Conservation (phyloP, 2,888 invertebrate species). For the Cetonia aurata region DNA sequence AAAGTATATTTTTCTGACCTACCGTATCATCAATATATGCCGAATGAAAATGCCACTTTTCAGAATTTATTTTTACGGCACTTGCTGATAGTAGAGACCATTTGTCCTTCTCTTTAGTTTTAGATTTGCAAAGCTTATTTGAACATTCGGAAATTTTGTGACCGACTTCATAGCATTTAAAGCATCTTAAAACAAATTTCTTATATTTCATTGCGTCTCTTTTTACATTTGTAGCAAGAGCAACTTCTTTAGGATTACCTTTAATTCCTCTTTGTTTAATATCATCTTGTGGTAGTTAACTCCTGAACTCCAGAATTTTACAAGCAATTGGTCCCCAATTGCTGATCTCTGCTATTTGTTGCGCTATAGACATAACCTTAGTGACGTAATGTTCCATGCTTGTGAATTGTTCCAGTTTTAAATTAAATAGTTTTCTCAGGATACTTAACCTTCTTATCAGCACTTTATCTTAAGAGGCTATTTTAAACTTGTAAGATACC, state of each 20-base stretch:
- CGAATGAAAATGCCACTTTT: conserved; percentile 9
- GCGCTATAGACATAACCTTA: not conserved
- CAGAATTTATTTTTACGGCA: conserved; percentile 8
- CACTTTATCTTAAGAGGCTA: not conserved
- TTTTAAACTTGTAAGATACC: too few species aligned
- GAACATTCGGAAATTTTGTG: conserved; percentile 6
- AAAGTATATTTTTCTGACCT: conserved; percentile 13
- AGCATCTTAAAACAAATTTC: conserved; percentile 4
- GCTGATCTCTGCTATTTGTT: not conserved
- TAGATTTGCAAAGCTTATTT: not conserved
- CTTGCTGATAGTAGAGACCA: conserved; percentile 9
- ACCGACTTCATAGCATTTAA: conserved; percentile 8
- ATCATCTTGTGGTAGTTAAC: not conserved
- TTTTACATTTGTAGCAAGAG: not conserved
- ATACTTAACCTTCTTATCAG: not conserved
- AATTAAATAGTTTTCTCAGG: conserved; percentile 3
- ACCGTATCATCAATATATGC: conserved; percentile 4
- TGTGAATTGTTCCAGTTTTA: conserved; percentile 2
- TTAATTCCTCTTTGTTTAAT: not conserved
- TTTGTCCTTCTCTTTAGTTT: conserved; percentile 8
- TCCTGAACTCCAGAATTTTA: not conserved
- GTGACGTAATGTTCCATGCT: not conserved
- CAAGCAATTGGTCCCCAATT: not conserved
- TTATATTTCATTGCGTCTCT: not conserved
- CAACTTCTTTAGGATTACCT: not conserved